A percentile compares a stretch with the other conserved stretches of the same genome.
Evolutionary conservation across 2,797 vertebrate genomes (phyloP).

Genomic region (Helarctos malayanus): DNA sequence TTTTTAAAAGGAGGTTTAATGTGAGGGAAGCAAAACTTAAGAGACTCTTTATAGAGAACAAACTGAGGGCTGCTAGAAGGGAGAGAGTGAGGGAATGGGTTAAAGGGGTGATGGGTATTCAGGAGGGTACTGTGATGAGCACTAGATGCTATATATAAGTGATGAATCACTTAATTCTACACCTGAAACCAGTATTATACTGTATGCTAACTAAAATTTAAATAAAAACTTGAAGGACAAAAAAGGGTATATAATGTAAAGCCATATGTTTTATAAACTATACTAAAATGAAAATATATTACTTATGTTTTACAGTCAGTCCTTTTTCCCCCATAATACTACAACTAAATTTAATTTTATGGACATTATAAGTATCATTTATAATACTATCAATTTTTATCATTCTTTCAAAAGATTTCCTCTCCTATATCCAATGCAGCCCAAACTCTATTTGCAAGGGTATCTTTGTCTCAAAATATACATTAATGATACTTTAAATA

Average conservation of each 20-base stretch:
- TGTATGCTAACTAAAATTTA: not conserved
- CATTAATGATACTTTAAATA: not conserved
- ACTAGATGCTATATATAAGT: not conserved
- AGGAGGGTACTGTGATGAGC: not conserved
- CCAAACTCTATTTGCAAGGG: not conserved
- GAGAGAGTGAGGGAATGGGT: not conserved
- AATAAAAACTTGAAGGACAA: not conserved
- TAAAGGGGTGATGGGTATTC: not conserved
- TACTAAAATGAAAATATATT: conserved; percentile 41
- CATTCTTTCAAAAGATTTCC: conserved; percentile 18
- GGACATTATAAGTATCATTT: not conserved
- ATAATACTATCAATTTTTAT: conserved; percentile 26
- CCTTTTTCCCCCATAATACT: not conserved
- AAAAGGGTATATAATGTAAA: not conserved
- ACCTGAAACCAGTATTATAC: not conserved
- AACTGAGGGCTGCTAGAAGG: not conserved
- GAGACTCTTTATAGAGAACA: not conserved
- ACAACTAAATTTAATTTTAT: conserved; percentile 38
- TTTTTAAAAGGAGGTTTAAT: not conserved
- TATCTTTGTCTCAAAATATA: not conserved
- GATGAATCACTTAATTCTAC: not conserved
- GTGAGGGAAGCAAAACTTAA: not conserved
- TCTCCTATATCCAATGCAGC: not conserved
- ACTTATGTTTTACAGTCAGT: conserved; percentile 28
- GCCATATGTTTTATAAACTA: conserved; percentile 44